Base-by-base conservation (phyloP, 1,140 invertebrate species). In the Bathynomus jamesi region DNA sequence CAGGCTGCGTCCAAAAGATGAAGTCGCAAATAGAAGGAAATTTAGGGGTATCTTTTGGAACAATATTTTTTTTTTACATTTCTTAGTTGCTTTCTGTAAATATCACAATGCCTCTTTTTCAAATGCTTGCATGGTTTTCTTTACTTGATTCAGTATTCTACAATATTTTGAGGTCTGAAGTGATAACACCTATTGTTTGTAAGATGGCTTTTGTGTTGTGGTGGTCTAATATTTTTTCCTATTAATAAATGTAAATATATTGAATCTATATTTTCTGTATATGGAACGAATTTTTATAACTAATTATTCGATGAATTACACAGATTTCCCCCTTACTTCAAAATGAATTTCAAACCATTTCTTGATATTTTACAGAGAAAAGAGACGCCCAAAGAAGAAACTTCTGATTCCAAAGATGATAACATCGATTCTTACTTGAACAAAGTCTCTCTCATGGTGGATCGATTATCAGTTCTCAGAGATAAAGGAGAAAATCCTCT, bases 361-460 rank as follows among this genome's bases (percentile, higher is more conserved):
- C 21, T 53, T 53, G 40, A 53, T 17, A 53, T 17, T 53, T 53
- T 53, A 17, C 40, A 53, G 40, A 53, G 40, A 53, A 53, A 53
- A 21, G 40, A 53, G 21, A 53, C 40, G 40, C 40, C 40, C 13
- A 53, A 53, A 53, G 40, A 53, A 53, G 40, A 53, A 2, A 63
- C 27, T 24, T 61, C 27, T n/a, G n/a, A 62, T 53, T 28, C 60
- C 32, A 66, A 66, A 28, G 46, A 70, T 11, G 72, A 70, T 61
- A 65, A 74, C 13, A 28, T 67, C 25, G 68, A 74, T 21, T 30
- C 28, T 2, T 74, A 40, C 61, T 28, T 74, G 5, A 11, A 31
- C 31, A 69, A 70, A 62, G 72, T 74, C 13, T 53, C 67, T 11
- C n/a, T 4, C 24, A 53, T 70, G 68, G 64, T 69, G 24, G 72